Percentiles rank a stretch among this genome's conserved stretches.
Evolutionary conservation across 2,797 vertebrate genomes (phyloP).

Genomic region (Apogon hyalosoma): DNA sequence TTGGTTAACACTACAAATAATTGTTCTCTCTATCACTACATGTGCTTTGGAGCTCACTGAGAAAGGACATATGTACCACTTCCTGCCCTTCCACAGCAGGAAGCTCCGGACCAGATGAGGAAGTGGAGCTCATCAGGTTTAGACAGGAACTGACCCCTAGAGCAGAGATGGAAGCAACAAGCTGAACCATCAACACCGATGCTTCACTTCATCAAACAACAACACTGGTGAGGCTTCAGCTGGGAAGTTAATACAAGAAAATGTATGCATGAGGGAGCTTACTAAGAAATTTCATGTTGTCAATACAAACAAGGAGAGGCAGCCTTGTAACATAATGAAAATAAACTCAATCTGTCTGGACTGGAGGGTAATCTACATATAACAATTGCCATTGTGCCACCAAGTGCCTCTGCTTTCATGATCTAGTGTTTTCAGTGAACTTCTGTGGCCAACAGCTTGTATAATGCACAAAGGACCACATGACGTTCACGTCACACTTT

Average conservation of each 20-base stretch:
- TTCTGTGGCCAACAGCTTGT: conserved; percentile 17
- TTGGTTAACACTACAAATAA: conserved; percentile 16
- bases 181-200: conserved; percentile 37
- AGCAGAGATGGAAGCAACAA: conserved; percentile 53
- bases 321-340: conserved; percentile 19
- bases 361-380: conserved; percentile 37
- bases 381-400: conserved; percentile 54
- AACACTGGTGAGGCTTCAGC: background rate
- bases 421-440: conserved; percentile 17
- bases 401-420: conserved; percentile 18
- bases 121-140: conserved; percentile 75
- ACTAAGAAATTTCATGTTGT: background rate
- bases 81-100: conserved; percentile 70
- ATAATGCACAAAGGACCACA: conserved; percentile 42
- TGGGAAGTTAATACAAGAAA: background rate
- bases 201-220: conserved; percentile 10
- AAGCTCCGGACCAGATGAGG: conserved; percentile 74
- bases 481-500: conserved; percentile 21
- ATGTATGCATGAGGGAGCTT: background rate
- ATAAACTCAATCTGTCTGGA: conserved; percentile 46
- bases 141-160: conserved; percentile 65
- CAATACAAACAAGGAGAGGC: conserved; percentile 13
- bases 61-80: conserved; percentile 40
- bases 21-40: conserved; percentile 10
- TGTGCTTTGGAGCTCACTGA: conserved; percentile 38